A percentile compares a stretch with the other conserved stretches of the same genome.
phyloP scores from a whole-genome alignment of 2,888 invertebrate species.

The Idaea aversata region DNA sequence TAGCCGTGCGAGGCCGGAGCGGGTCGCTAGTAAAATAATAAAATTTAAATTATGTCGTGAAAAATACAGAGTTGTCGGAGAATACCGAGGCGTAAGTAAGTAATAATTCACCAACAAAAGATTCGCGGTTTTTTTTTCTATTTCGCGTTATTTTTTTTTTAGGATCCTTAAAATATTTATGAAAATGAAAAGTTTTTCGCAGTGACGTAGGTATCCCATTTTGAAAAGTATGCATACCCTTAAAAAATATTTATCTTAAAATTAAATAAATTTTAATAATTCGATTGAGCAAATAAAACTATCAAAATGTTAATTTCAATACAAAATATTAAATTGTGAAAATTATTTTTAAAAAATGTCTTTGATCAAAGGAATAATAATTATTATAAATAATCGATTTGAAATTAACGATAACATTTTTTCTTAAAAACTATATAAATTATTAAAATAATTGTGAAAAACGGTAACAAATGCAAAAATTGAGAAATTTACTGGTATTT shows the following conservation, averaged over 20 bases:
- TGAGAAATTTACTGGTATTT: slow-evolving; percentile 3
- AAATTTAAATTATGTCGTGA: no score
- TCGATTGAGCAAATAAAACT: not conserved
- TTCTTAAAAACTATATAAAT: not conserved
- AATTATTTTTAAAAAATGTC: not conserved
- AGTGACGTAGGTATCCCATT: no score
- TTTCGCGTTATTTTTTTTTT: no score
- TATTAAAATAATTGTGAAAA: slow-evolving; percentile 2
- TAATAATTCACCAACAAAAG: no score
- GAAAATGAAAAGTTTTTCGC: no score
- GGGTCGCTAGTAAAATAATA: no score
- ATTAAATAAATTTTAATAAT: not conserved
- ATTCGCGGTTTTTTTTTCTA: no score
- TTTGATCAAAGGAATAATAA: not conserved
- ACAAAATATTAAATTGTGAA: not conserved
- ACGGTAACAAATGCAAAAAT: slow-evolving; percentile 18
- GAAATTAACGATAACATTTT: not conserved
- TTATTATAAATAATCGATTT: not conserved
- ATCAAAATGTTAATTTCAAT: not conserved
- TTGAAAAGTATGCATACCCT: no score
- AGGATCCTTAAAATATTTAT: no score
- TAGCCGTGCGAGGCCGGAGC: no score
- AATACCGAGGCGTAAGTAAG: no score
- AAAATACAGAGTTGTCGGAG: no score
- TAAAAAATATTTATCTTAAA: not conserved